These are phyloP conservation scores for Sinocyclocheilus anshuiensis DNA, from an alignment of 2,113 vertebrate species.

Conservation along the genomic window DNA sequence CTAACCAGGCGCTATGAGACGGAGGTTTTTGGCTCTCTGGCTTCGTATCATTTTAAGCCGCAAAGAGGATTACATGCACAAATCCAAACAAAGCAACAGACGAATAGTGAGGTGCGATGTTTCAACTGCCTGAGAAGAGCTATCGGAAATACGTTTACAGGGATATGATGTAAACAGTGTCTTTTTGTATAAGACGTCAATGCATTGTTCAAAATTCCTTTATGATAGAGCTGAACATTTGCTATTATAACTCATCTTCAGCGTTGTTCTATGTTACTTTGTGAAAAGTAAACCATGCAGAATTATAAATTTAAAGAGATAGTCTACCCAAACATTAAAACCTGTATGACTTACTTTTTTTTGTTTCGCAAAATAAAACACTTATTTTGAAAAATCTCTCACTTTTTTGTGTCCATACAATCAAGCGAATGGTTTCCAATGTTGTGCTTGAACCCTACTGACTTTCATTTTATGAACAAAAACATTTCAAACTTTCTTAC, in stretches of 20 bases:
- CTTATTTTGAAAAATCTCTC: too few relatives aligned
- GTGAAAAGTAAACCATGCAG: neutral
- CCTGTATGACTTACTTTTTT: neutral
- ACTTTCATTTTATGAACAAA: neutral
- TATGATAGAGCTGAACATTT: neutral
- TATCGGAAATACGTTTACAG: conserved; percentile 49
- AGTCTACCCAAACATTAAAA: neutral
- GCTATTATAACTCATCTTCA: neutral
- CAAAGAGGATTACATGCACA: conserved; percentile 69
- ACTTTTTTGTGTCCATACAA: too few relatives aligned
- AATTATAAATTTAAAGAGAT: neutral
- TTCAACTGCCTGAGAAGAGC: conserved; percentile 43
- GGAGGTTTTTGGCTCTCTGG: conserved; percentile 47
- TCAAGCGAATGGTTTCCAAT: neutral
- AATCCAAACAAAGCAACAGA: conserved; percentile 62
- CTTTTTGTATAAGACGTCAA: conserved; percentile 5
- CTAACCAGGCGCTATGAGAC: conserved; percentile 49
- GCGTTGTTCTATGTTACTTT: neutral
- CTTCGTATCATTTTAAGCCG: conserved; percentile 63
- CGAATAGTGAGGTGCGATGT: conserved; percentile 30
- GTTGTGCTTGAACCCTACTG: neutral
- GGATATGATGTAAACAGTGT: conserved; percentile 24
- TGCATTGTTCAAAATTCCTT: neutral
- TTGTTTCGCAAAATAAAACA: neutral
- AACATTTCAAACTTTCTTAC: neutral